A percentile compares a stretch with the other conserved stretches of the same genome.
Evolutionary conservation across 35 echinoderm and acorn worm species (phyloP).

Genomic region (Heliocidaris tuberculata): DNA sequence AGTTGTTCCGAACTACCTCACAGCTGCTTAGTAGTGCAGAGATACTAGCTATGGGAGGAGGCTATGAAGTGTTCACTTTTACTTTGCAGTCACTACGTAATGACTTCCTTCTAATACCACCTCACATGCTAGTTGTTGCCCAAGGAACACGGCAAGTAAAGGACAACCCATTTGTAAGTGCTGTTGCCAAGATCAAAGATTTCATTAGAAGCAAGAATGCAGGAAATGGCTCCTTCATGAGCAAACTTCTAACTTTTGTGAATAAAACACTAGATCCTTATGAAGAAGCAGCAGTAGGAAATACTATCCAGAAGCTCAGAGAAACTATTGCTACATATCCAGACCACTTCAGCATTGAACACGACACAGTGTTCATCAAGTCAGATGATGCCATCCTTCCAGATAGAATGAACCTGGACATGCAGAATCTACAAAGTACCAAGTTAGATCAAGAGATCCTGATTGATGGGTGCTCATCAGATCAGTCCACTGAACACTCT

Average conservation of each 20-base stretch:
- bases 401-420: neutral
- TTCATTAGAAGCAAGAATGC: neutral
- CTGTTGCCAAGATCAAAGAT: neutral
- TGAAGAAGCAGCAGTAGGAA: neutral
- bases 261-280: neutral
- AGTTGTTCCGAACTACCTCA: neutral
- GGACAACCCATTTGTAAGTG: neutral
- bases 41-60: neutral
- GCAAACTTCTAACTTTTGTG: neutral
- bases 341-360: neutral
- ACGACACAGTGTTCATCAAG: neutral
- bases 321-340: neutral
- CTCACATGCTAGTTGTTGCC: neutral
- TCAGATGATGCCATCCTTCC: neutral
- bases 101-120: neutral
- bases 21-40: neutral
- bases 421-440: neutral
- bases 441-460: neutral
- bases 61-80: neutral
- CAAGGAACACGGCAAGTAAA: neutral
- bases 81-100: neutral
- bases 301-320: neutral
- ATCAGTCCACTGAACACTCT: neutral
- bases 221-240: neutral
- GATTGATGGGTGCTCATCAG: neutral